A percentile compares a stretch with the other conserved stretches of the same genome.
These are phyloP conservation scores for Conopomorpha cramerella DNA, from an alignment of 1,140 invertebrate species.

Conservation along the genomic window DNA sequence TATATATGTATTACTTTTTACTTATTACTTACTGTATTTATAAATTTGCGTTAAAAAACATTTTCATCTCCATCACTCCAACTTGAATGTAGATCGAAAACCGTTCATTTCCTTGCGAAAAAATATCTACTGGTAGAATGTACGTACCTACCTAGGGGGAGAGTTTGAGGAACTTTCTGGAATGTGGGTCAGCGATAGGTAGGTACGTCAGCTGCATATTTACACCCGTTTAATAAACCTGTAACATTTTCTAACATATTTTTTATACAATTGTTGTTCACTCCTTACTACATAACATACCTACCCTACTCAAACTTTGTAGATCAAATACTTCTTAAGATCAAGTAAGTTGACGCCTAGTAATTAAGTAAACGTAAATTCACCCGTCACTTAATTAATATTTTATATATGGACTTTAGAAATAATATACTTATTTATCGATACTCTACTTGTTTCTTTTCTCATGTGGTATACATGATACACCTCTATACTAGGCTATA, in stretches of 20 bases:
- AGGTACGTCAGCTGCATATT: neutral
- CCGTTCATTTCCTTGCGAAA: no score
- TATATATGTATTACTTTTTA: no score
- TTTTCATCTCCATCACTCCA: no score
- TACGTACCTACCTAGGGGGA: no score
- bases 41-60: no score
- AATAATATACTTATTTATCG: slow-evolving; percentile 61
- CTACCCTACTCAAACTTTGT: no score
- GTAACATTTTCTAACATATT: slow-evolving; percentile 6
- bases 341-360: slow-evolving; percentile 37
- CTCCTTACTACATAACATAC: neutral
- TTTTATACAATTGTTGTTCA: slow-evolving; percentile 3
- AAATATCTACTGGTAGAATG: no score
- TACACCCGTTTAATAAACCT: neutral
- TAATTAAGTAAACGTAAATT: slow-evolving; percentile 56
- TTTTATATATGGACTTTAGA: slow-evolving; percentile 59
- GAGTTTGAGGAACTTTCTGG: no score
- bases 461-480: neutral
- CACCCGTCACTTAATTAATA: slow-evolving; percentile 60
- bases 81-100: no score
- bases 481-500: neutral
- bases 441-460: slow-evolving; percentile 7
- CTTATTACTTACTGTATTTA: no score
- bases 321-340: neutral
- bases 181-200: no score